These are phyloP conservation scores for Gari tellinella DNA, from an alignment of 2,888 invertebrate genomes.

Conservation along the genomic window DNA sequence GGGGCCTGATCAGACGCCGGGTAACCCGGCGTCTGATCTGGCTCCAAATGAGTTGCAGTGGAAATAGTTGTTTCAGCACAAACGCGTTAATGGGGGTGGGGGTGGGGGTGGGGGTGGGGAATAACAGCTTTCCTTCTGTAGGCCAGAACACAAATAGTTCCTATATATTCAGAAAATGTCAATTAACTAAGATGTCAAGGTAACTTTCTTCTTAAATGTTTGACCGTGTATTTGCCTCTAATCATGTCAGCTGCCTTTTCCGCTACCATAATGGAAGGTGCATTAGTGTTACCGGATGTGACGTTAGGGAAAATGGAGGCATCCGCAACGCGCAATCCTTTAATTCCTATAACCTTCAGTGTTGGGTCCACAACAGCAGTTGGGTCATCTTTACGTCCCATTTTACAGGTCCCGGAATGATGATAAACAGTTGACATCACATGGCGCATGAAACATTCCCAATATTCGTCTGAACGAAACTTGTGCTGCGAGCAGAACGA, in stretches of 20 bases:
- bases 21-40: too few species aligned
- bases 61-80: too few species aligned
- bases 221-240: constrained; percentile 8
- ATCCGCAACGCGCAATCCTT: constrained; percentile 40
- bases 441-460: constrained; percentile 52
- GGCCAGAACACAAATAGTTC: too few species aligned
- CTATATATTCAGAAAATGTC: too few species aligned
- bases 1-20: too few species aligned
- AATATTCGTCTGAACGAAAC: constrained; percentile 54
- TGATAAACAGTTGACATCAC: constrained; percentile 84
- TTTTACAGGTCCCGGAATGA: constrained; percentile 90
- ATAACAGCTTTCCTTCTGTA: too few species aligned
- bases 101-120: too few species aligned
- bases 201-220: neutral
- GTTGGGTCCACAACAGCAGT: constrained; percentile 89
- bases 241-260: constrained; percentile 26
- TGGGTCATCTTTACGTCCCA: constrained; percentile 86
- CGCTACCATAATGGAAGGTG: constrained; percentile 45
- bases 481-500: constrained; percentile 40
- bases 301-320: constrained; percentile 52
- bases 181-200: too few species aligned
- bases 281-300: constrained; percentile 51
- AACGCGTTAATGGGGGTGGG: too few species aligned
- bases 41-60: too few species aligned
- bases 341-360: constrained; percentile 56